These are phyloP conservation scores for Phortica okadai DNA, from an alignment of 2,888 invertebrate species.

Conservation along the genomic window DNA sequence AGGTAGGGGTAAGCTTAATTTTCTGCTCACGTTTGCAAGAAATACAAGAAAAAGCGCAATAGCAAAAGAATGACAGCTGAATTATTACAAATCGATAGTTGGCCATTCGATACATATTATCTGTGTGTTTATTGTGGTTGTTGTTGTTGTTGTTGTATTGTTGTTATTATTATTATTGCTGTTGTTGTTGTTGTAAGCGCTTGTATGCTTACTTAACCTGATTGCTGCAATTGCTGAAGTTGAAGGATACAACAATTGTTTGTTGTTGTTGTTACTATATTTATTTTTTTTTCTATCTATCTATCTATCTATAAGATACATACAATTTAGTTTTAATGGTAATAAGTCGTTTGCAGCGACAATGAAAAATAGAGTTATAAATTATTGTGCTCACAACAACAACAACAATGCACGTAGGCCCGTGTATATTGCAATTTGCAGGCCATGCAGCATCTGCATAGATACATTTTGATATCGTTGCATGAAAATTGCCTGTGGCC, in stretches of 20 bases:
- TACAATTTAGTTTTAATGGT: conserved; percentile 32
- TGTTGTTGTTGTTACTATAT: background rate
- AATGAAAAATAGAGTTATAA: conserved; percentile 53
- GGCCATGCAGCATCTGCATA: no score
- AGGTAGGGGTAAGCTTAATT: conserved; percentile 59
- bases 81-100: conserved; percentile 73
- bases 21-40: conserved; percentile 71
- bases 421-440: no score
- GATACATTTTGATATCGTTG: no score
- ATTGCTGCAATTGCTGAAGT: conserved; percentile 34
- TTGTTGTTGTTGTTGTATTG: conserved; percentile 15
- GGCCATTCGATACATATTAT: conserved; percentile 40
- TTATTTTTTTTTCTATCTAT: no score
- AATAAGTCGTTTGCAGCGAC: conserved; percentile 45
- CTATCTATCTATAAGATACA: background rate
- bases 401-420: no score
- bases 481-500: no score
- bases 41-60: conserved; percentile 53
- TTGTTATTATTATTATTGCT: background rate
- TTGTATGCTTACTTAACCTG: conserved; percentile 29
- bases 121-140: background rate
- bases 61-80: conserved; percentile 70
- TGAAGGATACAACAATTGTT: conserved; percentile 20
- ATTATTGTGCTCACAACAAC: conserved; percentile 35
- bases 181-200: background rate